Evolutionary conservation across 2,113 vertebrate genomes (phyloP).

Genomic region (Rhinoderma darwinii): DNA sequence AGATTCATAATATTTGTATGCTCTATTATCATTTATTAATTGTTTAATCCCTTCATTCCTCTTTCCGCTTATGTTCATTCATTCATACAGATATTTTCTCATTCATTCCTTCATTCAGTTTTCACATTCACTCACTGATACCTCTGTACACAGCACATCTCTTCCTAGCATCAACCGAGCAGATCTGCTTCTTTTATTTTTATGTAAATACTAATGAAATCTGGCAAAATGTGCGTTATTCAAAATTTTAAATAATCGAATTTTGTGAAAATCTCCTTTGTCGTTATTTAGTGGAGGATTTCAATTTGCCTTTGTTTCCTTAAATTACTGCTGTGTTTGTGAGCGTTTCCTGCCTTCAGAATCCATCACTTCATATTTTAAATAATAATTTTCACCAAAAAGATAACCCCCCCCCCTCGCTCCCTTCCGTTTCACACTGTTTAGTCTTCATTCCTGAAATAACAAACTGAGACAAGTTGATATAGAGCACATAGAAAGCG

Average conservation of each 20-base stretch:
- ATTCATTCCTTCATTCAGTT: neutral
- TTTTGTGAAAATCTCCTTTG: neutral
- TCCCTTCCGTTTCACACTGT: neutral
- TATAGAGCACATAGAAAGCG: neutral
- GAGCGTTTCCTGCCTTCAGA: neutral
- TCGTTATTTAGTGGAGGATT: neutral
- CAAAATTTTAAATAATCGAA: neutral
- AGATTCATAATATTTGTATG: neutral
- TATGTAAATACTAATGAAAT: conserved; percentile 2
- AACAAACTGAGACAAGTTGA: neutral
- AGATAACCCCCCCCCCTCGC: neutral
- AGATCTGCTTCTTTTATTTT: neutral
- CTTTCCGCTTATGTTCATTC: neutral
- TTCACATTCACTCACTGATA: neutral
- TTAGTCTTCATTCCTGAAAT: neutral
- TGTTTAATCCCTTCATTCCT: neutral
- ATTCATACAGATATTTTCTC: too few relatives aligned
- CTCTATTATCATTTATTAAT: neutral
- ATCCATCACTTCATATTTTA: neutral
- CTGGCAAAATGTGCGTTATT: neutral
- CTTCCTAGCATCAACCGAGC: neutral
- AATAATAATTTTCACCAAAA: neutral
- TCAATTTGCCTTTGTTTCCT: neutral
- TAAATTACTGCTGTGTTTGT: neutral
- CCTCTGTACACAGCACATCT: neutral